Percentiles rank a stretch among this genome's conserved stretches.
phyloP scores from a whole-genome alignment of 1,140 invertebrate species.

The Drosophila tsacasi region DNA sequence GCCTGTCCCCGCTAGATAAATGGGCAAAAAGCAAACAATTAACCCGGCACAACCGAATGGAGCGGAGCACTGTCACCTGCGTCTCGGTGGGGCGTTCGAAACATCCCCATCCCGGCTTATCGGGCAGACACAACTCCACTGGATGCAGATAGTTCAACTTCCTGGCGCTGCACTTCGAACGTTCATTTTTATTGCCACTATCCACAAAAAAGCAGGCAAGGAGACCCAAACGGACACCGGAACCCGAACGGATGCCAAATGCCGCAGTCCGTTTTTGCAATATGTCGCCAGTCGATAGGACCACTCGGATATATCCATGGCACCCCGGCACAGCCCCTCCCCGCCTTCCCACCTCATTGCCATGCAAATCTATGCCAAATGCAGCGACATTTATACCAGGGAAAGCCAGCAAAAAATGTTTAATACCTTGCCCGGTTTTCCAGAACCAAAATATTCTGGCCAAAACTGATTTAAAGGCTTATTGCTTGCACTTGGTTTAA shows the following conservation, averaged over 20 bases:
- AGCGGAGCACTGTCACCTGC: slow-evolving; percentile 58
- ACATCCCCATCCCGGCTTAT: slow-evolving; percentile 41
- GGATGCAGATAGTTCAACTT: slow-evolving; percentile 67
- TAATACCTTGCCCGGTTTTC: slow-evolving; percentile 52
- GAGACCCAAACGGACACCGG: slow-evolving; percentile 48
- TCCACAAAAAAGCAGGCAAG: slow-evolving; percentile 27
- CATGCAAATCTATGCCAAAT: slow-evolving; percentile 82
- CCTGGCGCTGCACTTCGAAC: slow-evolving; percentile 49
- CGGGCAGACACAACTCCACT: slow-evolving; percentile 44
- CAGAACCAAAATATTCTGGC: slow-evolving; percentile 14
- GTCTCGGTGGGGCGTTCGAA: slow-evolving; percentile 16
- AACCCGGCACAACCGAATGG: slow-evolving; percentile 51
- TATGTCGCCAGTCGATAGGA: slow-evolving; percentile 77
- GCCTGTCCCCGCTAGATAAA: slow-evolving; percentile 62
- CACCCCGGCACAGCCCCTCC: background rate
- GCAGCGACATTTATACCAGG: slow-evolving; percentile 71
- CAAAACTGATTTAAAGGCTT: slow-evolving; percentile 17
- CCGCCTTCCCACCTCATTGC: slow-evolving; percentile 45
- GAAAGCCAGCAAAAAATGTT: slow-evolving; percentile 43
- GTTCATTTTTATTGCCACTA: slow-evolving; percentile 73
- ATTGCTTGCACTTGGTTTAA: background rate
- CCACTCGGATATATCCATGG: slow-evolving; percentile 3
- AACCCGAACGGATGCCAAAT: slow-evolving; percentile 58
- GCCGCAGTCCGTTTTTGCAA: slow-evolving; percentile 62
- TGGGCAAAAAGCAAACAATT: slow-evolving; percentile 75